phyloP scores from a whole-genome alignment of 2,797 vertebrate genomes.

The Pangasius mekongensis region DNA sequence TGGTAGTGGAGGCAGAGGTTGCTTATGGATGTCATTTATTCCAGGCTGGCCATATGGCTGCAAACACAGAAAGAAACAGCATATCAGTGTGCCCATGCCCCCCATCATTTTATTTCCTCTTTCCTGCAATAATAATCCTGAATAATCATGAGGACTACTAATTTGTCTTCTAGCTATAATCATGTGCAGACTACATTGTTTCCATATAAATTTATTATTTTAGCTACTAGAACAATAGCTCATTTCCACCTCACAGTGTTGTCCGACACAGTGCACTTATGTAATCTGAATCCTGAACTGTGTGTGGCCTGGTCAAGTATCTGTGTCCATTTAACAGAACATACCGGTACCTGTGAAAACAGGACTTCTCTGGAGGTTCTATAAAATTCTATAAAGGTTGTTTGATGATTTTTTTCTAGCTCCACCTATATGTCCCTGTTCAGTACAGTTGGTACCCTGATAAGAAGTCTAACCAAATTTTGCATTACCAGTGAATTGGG shows the following conservation, averaged over 20 bases:
- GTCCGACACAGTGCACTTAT: background rate
- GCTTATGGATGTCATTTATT: conserved; percentile 82
- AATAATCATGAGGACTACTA: background rate
- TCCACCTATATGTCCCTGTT: background rate
- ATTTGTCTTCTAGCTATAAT: background rate
- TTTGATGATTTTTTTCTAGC: background rate
- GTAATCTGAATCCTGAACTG: background rate
- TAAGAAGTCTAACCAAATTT: too few species aligned
- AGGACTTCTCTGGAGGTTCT: background rate
- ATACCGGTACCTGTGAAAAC: background rate
- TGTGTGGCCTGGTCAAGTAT: background rate
- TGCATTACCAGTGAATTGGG: background rate
- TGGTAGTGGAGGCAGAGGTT: conserved; percentile 81
- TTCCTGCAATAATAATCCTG: background rate
- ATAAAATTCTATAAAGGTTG: background rate
- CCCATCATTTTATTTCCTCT: background rate
- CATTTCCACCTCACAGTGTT: background rate
- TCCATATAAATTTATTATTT: background rate
- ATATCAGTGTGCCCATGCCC: background rate
- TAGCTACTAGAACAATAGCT: background rate
- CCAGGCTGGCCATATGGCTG: conserved; percentile 81
- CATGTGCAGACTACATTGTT: background rate
- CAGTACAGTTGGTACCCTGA: too few species aligned
- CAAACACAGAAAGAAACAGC: conserved; percentile 48
- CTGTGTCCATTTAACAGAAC: background rate